A percentile compares a stretch with the other conserved stretches of the same genome.
Conservation (phyloP, 2,797 vertebrate species). For the Capromys pilorides region DNA sequence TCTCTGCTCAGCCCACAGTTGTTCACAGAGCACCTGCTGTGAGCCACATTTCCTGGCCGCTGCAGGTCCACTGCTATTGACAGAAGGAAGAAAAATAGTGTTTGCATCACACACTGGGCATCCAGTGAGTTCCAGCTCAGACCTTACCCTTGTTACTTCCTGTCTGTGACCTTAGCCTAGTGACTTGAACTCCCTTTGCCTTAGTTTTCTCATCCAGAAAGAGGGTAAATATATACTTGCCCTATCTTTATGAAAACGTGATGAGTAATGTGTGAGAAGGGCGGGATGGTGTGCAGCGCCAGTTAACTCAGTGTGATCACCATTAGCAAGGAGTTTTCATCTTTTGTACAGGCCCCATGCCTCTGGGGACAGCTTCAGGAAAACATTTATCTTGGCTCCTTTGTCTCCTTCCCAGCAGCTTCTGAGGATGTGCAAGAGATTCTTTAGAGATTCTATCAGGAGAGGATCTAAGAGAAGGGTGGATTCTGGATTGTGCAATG, state of each 20-base stretch:
- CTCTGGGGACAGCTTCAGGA: neutral
- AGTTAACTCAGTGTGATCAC: neutral
- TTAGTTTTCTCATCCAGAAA: neutral
- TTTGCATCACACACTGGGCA: neutral
- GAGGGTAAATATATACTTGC: neutral
- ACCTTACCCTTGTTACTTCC: neutral
- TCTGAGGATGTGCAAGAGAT: neutral
- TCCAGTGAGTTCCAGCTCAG: neutral
- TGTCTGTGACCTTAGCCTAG: neutral
- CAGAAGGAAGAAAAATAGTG: neutral
- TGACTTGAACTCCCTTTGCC: neutral
- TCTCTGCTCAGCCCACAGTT: neutral
- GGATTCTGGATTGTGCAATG: neutral
- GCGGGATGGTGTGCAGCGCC: neutral
- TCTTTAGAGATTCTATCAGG: neutral
- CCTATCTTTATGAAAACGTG: neutral
- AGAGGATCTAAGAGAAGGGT: neutral
- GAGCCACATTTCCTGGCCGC: neutral
- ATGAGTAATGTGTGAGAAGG: neutral
- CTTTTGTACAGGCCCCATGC: neutral
- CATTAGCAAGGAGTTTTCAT: neutral
- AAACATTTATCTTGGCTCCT: neutral
- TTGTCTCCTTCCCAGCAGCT: neutral
- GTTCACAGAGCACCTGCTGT: neutral
- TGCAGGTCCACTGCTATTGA: too few species aligned